Percentiles rank a stretch among this genome's conserved stretches.
These are phyloP conservation scores for Pilophorus perplexus DNA, from an alignment of 2,888 invertebrate genomes.

Conservation along the genomic window DNA sequence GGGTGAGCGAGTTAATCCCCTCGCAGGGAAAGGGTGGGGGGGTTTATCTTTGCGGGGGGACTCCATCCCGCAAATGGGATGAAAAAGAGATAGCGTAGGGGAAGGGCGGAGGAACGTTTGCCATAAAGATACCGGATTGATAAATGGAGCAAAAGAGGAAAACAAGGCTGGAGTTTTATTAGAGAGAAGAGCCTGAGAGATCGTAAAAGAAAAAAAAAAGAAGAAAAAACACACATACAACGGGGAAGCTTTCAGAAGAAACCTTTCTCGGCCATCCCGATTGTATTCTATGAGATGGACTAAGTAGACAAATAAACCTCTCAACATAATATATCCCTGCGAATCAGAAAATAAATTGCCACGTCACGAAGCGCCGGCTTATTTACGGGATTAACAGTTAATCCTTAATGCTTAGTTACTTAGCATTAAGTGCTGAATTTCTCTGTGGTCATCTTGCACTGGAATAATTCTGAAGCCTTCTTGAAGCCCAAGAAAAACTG, in stretches of 20 bases:
- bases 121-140: slow-evolving; percentile 37
- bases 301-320: slow-evolving; percentile 3
- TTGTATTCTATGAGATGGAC: neutral
- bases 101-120: slow-evolving; percentile 13
- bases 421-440: no score
- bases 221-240: neutral
- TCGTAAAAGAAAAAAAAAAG: slow-evolving; percentile 18
- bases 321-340: no score
- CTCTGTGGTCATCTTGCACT: no score
- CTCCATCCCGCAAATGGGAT: slow-evolving; percentile 26
- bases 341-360: no score
- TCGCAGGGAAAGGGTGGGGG: neutral
- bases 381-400: no score
- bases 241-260: neutral
- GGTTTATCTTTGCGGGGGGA: slow-evolving; percentile 20
- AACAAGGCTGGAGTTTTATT: slow-evolving; percentile 29
- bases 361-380: no score
- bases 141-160: slow-evolving; percentile 34
- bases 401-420: no score
- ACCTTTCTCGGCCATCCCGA: neutral
- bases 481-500: no score
- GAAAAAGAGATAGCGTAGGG: neutral
- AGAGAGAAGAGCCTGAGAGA: slow-evolving; percentile 11
- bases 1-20: slow-evolving; percentile 10
- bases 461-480: no score